These are phyloP conservation scores for Cantharis rustica DNA, from an alignment of 2,888 invertebrate species.

Conservation along the genomic window DNA sequence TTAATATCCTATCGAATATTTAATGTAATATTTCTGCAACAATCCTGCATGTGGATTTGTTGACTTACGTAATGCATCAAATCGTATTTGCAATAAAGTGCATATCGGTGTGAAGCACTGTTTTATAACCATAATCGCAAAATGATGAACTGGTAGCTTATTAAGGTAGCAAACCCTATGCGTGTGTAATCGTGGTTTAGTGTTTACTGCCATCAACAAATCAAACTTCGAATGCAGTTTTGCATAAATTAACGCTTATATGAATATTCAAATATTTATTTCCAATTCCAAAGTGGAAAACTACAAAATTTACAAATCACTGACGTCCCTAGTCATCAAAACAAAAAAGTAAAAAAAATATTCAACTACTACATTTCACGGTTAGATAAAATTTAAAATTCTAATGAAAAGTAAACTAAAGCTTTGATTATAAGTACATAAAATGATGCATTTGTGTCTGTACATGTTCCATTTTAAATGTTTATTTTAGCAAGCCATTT, in stretches of 20 bases:
- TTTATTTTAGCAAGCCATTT: neutral
- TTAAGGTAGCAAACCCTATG: constrained; percentile 44
- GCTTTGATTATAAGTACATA: neutral
- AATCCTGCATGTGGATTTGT: constrained; percentile 15
- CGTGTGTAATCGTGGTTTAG: constrained; percentile 45
- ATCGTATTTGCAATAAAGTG: constrained; percentile 48
- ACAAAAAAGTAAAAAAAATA: neutral
- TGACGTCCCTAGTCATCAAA: neutral
- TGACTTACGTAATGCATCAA: constrained; percentile 31
- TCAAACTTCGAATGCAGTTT: constrained; percentile 34
- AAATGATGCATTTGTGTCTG: neutral
- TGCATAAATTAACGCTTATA: constrained; percentile 16
- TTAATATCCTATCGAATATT: constrained; percentile 15
- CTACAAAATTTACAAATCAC: neutral
- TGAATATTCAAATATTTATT: neutral
- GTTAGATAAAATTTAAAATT: neutral
- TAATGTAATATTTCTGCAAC: constrained; percentile 12
- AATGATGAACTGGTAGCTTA: constrained; percentile 52
- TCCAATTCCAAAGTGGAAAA: neutral
- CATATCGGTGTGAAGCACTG: constrained; percentile 42
- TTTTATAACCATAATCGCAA: constrained; percentile 51
- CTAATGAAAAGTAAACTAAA: neutral
- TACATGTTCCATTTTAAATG: neutral
- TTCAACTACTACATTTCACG: neutral
- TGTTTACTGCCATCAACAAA: constrained; percentile 39